Base-by-base conservation (phyloP, 2,797 vertebrate species). In the Anguilla marmorata region DNA sequence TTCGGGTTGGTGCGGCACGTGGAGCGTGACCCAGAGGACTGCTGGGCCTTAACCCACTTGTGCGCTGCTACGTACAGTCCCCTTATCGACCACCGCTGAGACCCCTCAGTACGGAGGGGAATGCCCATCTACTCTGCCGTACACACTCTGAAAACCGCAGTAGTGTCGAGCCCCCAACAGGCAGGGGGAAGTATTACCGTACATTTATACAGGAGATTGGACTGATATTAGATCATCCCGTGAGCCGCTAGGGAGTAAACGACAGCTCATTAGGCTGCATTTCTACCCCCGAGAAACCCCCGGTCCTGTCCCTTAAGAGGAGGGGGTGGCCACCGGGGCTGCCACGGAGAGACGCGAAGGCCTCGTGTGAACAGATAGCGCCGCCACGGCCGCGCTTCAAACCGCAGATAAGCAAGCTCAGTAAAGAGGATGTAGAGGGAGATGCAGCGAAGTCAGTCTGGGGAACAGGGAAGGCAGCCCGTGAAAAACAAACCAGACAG, bases 361-460 rank as follows among this genome's bases (percentile, higher is more conserved):
- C 19, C 56, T 14, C 1, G 54, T 85, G 58, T 41, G 58, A 5
- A 52, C 14, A 6, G 21, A 33, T 52, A 74, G 74, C 30, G 24
- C 24, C 48, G 63, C 52, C 63, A 5, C 41, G 0, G 24, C 41
- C 33, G 16, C 21, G 6, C 58, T 85, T 85, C 41, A 37, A 69
- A 86, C 52, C 87, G 45, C 2, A 48, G 52, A 50, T 33, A 63
- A 48, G 48, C 41, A 27, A 86, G 69, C 66, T 86, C 56, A 86
- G 63, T 63, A 60, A 56, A 72, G 41, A 37, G n/a, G 45, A 45
- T 27, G 21, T 27, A 50, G n/a, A 0, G 14, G 33, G 63, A 48
- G 63, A 86, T 60, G 66, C 60, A 74, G n/a, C 41, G 8, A 72
- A 86, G 74, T 74, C 8, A 74, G 52, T 30, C 11, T 16, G n/a